Percentiles rank a stretch among this genome's conserved stretches.
Conservation (phyloP, 2,113 vertebrate genomes). For the Cololabis saira region DNA sequence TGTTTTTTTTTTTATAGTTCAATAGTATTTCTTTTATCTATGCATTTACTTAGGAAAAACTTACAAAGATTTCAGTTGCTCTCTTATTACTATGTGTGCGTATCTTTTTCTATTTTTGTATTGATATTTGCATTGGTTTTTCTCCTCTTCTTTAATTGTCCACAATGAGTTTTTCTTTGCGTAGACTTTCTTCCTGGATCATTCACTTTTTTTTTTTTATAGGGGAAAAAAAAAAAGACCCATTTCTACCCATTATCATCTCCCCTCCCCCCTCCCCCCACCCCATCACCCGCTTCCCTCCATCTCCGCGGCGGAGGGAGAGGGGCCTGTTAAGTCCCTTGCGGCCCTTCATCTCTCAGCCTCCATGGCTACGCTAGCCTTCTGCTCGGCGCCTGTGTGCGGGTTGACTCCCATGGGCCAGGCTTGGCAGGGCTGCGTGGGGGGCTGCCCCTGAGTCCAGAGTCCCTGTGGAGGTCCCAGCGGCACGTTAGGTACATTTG, state of each 20-base stretch:
- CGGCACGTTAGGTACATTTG: constrained; percentile 80
- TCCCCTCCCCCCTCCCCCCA: constrained; percentile 5
- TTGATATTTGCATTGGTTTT: constrained; percentile 79
- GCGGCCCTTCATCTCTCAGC: constrained; percentile 93
- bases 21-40: constrained; percentile 77
- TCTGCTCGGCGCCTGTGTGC: constrained; percentile 87
- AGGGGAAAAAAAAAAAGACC: constrained; percentile 59
- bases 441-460: constrained; percentile 89
- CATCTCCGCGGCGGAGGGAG: background rate
- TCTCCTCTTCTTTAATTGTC: constrained; percentile 73
- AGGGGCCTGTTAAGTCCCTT: constrained; percentile 46
- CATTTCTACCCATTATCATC: constrained; percentile 30
- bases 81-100: constrained; percentile 78
- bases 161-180: constrained; percentile 78
- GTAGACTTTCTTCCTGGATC: constrained; percentile 57
- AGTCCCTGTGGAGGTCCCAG: constrained; percentile 83
- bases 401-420: constrained; percentile 85
- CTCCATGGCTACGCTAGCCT: constrained; percentile 93
- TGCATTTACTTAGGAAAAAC: constrained; percentile 74
- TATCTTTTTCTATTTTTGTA: constrained; percentile 51
- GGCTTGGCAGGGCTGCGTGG: constrained; percentile 82
- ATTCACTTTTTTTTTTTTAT: constrained; percentile 26
- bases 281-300: background rate
- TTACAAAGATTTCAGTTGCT: constrained; percentile 78
- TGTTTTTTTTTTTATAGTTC: constrained; percentile 65